phyloP scores from a whole-genome alignment of 1,140 invertebrate species.

The Cotesia vestalis region DNA sequence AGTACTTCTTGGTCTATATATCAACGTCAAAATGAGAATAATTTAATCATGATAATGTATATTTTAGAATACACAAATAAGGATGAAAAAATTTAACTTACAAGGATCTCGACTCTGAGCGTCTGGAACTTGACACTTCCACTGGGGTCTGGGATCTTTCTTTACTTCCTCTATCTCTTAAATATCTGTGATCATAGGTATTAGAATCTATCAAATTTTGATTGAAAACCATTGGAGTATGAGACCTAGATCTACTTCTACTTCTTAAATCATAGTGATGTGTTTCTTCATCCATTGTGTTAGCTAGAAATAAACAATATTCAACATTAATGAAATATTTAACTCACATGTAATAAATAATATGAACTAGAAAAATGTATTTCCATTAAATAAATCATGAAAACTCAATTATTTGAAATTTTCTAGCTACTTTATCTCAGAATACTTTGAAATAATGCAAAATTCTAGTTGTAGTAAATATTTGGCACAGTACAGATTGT shows the following conservation, averaged over 20 bases:
- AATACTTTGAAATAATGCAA: too few species aligned
- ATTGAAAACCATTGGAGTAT: conserved; percentile 54
- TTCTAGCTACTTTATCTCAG: too few species aligned
- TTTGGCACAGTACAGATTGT: not conserved
- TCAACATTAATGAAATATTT: not conserved
- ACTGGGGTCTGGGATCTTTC: conserved; percentile 60
- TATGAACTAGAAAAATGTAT: too few species aligned
- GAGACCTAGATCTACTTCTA: conserved; percentile 60
- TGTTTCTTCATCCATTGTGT: conserved; percentile 55
- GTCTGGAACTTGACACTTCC: conserved; percentile 51
- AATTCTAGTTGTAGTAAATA: too few species aligned
- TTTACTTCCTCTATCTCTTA: conserved; percentile 51
- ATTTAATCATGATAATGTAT: conserved; percentile 7
- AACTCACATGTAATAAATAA: too few species aligned
- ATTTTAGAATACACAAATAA: conserved; percentile 7
- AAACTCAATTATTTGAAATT: too few species aligned
- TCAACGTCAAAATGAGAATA: not conserved
- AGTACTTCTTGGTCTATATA: conserved; percentile 41
- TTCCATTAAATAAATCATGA: too few species aligned
- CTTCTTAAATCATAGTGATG: conserved; percentile 59
- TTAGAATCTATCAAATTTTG: conserved; percentile 45
- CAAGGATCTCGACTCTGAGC: conserved; percentile 51
- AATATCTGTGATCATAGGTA: conserved; percentile 52
- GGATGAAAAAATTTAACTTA: conserved; percentile 38
- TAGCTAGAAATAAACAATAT: conserved; percentile 26